Percentiles rank a stretch among this genome's conserved stretches.
These are phyloP conservation scores for Oryzias sinensis DNA, from an alignment of 2,797 vertebrate genomes.

Conservation along the genomic window DNA sequence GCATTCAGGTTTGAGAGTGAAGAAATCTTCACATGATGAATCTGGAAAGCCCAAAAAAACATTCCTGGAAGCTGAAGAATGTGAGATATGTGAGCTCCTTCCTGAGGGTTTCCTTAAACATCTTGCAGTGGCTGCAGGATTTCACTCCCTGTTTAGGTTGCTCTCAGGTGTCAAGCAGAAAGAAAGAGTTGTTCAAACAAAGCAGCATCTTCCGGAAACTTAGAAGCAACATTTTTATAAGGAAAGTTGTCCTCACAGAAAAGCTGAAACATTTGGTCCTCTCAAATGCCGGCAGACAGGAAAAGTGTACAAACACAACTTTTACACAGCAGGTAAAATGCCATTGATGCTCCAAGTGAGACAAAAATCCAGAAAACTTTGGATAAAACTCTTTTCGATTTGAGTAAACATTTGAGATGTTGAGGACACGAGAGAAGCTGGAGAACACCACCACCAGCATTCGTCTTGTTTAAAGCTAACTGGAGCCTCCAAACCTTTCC, in stretches of 20 bases:
- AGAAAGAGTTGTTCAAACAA: constrained; percentile 26
- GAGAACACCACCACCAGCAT: constrained; percentile 20
- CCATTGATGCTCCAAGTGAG: constrained; percentile 23
- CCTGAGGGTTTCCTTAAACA: constrained; percentile 18
- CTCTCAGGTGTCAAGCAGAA: constrained; percentile 17
- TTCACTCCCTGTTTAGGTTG: constrained; percentile 6
- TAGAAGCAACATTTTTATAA: constrained; percentile 1
- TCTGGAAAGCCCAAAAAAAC: constrained; percentile 14
- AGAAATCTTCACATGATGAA: constrained; percentile 2
- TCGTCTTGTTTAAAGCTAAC: constrained; percentile 22
- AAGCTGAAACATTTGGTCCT: constrained; percentile 10
- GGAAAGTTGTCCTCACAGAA: too few species aligned
- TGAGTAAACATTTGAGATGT: not conserved
- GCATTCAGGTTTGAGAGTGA: too few species aligned
- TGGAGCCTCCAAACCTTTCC: constrained; percentile 13
- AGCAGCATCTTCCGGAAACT: constrained; percentile 8
- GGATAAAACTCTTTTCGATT: not conserved
- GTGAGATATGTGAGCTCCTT: constrained; percentile 12
- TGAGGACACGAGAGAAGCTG: constrained; percentile 4
- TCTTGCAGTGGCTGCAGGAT: constrained; percentile 17
- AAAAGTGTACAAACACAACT: constrained; percentile 30
- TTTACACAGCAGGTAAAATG: not conserved
- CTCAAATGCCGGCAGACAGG: constrained; percentile 50
- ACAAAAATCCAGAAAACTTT: constrained; percentile 21
- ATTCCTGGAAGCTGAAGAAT: constrained; percentile 18